Evolutionary conservation across 2,797 vertebrate genomes (phyloP).

Genomic region (Anguilla marmorata): DNA sequence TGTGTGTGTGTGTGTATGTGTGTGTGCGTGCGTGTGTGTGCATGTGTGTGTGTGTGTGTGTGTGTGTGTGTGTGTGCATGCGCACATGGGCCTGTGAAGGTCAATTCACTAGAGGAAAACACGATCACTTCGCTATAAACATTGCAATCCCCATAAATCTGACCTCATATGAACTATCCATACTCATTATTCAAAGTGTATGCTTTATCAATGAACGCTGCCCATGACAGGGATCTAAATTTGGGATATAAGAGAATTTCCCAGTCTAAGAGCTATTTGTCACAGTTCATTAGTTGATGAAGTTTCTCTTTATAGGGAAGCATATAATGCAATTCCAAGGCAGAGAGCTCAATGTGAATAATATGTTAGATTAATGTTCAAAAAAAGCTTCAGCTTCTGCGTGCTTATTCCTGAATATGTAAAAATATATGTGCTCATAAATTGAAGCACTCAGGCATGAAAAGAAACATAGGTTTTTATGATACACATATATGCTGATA

Average conservation of each 20-base stretch:
- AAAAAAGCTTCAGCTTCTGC: not conserved
- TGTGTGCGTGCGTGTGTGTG: too few species aligned
- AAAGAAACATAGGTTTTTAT: not conserved
- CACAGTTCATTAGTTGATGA: not conserved
- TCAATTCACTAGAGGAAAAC: not conserved
- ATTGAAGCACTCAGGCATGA: conserved; percentile 11
- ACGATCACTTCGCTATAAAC: not conserved
- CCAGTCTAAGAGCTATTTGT: not conserved
- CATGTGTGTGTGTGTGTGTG: not conserved
- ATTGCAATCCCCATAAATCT: not conserved
- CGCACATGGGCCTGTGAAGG: not conserved
- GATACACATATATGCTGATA: not conserved
- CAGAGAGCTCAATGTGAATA: not conserved
- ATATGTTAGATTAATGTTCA: not conserved
- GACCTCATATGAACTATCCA: not conserved
- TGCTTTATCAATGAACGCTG: not conserved
- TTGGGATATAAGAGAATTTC: not conserved
- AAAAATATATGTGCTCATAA: not conserved
- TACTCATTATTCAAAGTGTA: not conserved
- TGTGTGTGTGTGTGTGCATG: not conserved
- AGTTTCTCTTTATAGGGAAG: not conserved
- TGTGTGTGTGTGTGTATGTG: too few species aligned
- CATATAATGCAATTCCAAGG: not conserved
- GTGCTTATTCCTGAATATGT: not conserved
- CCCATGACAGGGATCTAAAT: not conserved